Percentiles rank a stretch among this genome's conserved stretches.
Evolutionary conservation across 2,113 vertebrate genomes (phyloP).

Genomic region (Athene cunicularia): DNA sequence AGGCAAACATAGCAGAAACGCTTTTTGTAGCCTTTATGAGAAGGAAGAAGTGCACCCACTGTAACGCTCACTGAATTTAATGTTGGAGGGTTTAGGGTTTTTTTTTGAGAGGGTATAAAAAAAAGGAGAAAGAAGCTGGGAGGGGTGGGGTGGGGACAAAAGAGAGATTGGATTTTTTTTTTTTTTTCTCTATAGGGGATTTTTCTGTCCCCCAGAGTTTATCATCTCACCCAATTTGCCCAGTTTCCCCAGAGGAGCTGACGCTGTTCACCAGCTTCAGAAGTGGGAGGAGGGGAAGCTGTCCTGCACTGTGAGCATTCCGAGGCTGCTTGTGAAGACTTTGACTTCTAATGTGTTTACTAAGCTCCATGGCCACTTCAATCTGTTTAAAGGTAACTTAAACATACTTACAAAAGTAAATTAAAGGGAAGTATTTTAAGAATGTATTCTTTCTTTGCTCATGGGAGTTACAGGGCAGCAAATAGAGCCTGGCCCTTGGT

Average conservation of each 20-base stretch:
- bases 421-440: not conserved
- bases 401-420: not conserved
- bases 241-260: not conserved
- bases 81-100: not conserved
- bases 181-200: not conserved
- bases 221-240: not conserved
- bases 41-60: not conserved
- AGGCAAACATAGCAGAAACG: not conserved
- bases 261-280: not conserved
- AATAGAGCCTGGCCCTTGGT: not conserved
- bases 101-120: not conserved
- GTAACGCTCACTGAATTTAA: not conserved
- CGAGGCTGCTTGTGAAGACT: not conserved
- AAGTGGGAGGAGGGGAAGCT: not conserved
- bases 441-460: not conserved
- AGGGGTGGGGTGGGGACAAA: not conserved
- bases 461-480: not conserved
- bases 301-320: not conserved
- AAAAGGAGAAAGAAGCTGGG: not conserved
- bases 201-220: not conserved
- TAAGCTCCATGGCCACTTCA: not conserved
- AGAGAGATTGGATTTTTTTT: not conserved
- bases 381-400: conserved; percentile 10
- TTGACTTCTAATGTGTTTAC: not conserved
- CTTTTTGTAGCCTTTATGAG: not conserved